A percentile compares a stretch with the other conserved stretches of the same genome.
Conservation (phyloP, 1,140 invertebrate species). For the Pantala flavescens region DNA sequence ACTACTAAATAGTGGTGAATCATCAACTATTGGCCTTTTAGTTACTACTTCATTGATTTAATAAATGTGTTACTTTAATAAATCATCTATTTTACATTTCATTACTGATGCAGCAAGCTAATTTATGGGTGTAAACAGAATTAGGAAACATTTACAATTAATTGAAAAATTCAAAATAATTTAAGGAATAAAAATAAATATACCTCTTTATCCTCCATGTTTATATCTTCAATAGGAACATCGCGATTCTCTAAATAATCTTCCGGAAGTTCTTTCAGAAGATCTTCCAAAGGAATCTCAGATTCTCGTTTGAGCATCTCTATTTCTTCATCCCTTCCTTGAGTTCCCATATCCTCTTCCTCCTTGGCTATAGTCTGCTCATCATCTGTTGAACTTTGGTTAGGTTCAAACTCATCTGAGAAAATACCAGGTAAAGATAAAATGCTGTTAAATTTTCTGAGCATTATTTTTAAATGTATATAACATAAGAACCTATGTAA, state of each 20-base stretch:
- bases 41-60: too few relatives aligned
- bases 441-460: too few relatives aligned
- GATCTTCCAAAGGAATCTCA: conserved; percentile 81
- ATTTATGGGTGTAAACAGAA: too few relatives aligned
- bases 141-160: too few relatives aligned
- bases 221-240: conserved; percentile 15
- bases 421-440: conserved; percentile 20
- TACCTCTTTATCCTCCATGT: conserved; percentile 24
- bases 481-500: too few relatives aligned
- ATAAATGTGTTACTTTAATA: too few relatives aligned
- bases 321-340: conserved; percentile 59
- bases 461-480: too few relatives aligned
- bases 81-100: too few relatives aligned
- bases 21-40: too few relatives aligned
- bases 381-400: conserved; percentile 73
- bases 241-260: conserved; percentile 62
- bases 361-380: conserved; percentile 92
- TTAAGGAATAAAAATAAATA: conserved; percentile 27
- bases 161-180: conserved; percentile 30
- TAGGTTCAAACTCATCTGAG: conserved; percentile 70
- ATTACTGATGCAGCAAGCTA: too few relatives aligned
- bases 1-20: too few relatives aligned
- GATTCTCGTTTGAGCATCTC: conserved; percentile 81
- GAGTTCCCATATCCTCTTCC: conserved; percentile 57
- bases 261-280: conserved; percentile 60